Base-by-base conservation (phyloP, 2,888 invertebrate species). In the Acleris literana region DNA sequence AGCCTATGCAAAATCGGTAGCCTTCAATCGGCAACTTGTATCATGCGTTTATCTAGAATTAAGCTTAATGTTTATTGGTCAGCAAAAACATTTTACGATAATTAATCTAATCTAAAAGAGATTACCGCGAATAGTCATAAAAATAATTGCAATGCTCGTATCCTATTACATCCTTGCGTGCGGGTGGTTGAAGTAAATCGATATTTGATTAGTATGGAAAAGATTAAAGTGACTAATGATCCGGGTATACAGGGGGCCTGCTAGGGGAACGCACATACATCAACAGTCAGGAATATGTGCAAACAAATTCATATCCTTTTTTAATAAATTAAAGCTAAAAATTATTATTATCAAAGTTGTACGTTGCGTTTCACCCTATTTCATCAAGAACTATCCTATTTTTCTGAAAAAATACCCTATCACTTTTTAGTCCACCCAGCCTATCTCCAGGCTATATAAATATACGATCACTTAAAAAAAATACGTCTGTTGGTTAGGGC, bases 161-260 rank as follows among this genome's bases (percentile, higher is more conserved):
- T 62, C 43, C 25, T 54, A 62, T 62, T 62, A 43, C 55, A 44
- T 29, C 48, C 54, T 39, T 49, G 54, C 58, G 53, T 56, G 64
- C 48, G 64, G 59, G 54, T 18, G 46, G 18, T 51, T 29, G 20
- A 44, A 51, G 65, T 44, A 61, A 65, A 65, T 65, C 51, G 65
- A 56, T 60, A 65, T 65, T 65, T 65, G 60, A 61, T 65, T 61
- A 60, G 55, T 39, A 49, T 49, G 59, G 48, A 59, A 62, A 33
- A 60, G 59, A 60, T 65, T 55, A 29, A 43, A 7, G 7, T 51
- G 44, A 65, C 43, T 65, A 60, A 60, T 55, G 54, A 55, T 51
- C 25, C 9, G 20, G 16, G 20, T 49, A 3, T 44, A 55, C 25
- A 44, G 39, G 29, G 33, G 16, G 5, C 49, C 48, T 29, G 17